Evolutionary conservation across 35 echinoderm and acorn worm species (phyloP), one percentile per base, ranked within the genome.

Genomic region (Holothuria glaberrima): DNA sequence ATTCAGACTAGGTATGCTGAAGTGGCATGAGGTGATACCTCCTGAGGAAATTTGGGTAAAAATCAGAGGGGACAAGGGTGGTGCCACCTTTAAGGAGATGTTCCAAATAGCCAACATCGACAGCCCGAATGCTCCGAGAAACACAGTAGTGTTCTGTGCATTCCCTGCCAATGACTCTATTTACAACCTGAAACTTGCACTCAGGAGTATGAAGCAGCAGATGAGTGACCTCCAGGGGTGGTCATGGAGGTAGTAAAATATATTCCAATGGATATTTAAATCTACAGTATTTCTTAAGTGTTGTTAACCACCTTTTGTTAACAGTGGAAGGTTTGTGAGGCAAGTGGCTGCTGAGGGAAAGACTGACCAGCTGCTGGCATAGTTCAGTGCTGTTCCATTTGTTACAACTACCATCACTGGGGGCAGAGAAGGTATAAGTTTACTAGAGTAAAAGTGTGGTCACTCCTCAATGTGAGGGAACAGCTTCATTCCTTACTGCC

Each of bases 21-120:
- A 34, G 32, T 82, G 62, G 31, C 78, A 82, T 66, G 62, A 70
- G 7, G 44, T 21, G 12, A 94, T 94, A 32, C 80, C 92, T 46
- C 19, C 32, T 10, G 92, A 90, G 22, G 88, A 94, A 73, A 38
- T 94, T 0, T 94, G 87, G 92, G 57, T 94, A 22, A 90, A 94
- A 63, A 90, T 94, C 57, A 86, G 92, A 58, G 87, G 87, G 5
- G 88, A 90, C 54, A 86, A 94, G 48, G 87, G 92, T 29, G 87
- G 81, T 12, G 88, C 41, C 48, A 94, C 76, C 25, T 90, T 90
- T 30, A 94, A 94, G 57, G 30, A 82, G 44, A 90, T 94, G 88
- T 84, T 90, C 18, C 92, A 94, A 86, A 32, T 90, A 7, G 79
- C 64, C 13, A 94, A 94, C 71, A 76, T 90, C 36, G 17, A 56